phyloP scores from a whole-genome alignment of 2,888 invertebrate genomes.

The Toxonevra muliebris region DNA sequence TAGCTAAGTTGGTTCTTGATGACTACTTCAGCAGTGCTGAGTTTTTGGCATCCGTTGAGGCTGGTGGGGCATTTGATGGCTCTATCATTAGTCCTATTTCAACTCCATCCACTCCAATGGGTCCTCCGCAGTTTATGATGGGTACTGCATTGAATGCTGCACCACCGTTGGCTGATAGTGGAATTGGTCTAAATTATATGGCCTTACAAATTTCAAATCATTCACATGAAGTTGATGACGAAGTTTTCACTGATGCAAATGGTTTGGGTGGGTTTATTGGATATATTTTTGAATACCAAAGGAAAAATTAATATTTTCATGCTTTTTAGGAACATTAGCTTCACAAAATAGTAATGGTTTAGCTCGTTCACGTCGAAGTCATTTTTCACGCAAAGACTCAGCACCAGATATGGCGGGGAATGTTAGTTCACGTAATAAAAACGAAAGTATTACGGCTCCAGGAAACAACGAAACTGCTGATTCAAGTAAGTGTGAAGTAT shows the following conservation, averaged over 20 bases:
- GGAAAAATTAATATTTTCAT: background rate
- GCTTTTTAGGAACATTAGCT: conserved; percentile 40
- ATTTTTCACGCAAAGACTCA: conserved; percentile 65
- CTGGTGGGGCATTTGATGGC: conserved; percentile 63
- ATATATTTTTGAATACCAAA: background rate
- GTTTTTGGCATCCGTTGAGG: conserved; percentile 64
- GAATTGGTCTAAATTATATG: conserved; percentile 63
- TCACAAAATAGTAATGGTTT: conserved; percentile 55
- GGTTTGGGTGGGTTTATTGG: conserved; percentile 39
- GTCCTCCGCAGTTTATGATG: conserved; percentile 57
- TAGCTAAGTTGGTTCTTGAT: conserved; percentile 86
- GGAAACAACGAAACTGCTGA: conserved; percentile 36
- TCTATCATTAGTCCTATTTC: conserved; percentile 60
- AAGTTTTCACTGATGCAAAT: conserved; percentile 55
- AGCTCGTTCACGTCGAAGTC: conserved; percentile 64
- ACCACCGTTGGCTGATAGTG: conserved; percentile 62
- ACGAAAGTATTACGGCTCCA: conserved; percentile 43
- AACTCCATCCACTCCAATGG: conserved; percentile 60
- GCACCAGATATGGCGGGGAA: conserved; percentile 55
- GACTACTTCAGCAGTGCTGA: conserved; percentile 76
- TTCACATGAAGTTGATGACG: conserved; percentile 61
- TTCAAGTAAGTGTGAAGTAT: conserved; percentile 46
- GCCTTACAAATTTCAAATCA: conserved; percentile 49
- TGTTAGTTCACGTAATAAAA: conserved; percentile 45
- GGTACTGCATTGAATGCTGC: conserved; percentile 51